Percentiles rank a stretch among this genome's conserved stretches.
Evolutionary conservation across 2,888 invertebrate species (phyloP).

Genomic region (Smittia aterrima): DNA sequence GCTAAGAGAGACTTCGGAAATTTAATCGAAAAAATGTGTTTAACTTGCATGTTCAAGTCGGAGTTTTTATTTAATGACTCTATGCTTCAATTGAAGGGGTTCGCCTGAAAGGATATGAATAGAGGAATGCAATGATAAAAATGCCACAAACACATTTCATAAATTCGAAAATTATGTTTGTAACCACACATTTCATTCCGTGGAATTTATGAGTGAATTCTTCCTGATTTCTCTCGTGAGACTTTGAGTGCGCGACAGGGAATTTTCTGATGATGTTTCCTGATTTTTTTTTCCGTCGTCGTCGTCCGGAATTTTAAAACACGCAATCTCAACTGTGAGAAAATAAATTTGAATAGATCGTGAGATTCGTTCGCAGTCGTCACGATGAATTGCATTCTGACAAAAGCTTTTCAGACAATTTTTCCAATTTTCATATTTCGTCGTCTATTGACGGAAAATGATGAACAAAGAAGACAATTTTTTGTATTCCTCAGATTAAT

Average conservation of each 20-base stretch:
- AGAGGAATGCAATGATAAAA: conserved; percentile 14
- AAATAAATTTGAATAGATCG: conserved; percentile 10
- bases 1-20: not conserved
- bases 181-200: conserved; percentile 2
- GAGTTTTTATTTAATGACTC: conserved; percentile 29
- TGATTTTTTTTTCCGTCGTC: conserved; percentile 4
- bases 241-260: conserved; percentile 11
- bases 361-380: not conserved
- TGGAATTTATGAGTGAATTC: conserved; percentile 24
- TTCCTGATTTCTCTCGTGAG: conserved; percentile 39
- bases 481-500: not conserved
- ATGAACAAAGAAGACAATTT: not conserved
- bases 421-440: conserved; percentile 30
- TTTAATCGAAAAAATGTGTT: conserved; percentile 24
- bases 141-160: conserved; percentile 26
- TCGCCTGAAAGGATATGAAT: conserved; percentile 22
- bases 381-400: conserved; percentile 6
- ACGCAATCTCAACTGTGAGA: conserved; percentile 35
- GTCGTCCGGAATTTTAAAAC: conserved; percentile 4
- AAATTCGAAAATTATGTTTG: conserved; percentile 30
- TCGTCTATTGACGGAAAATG: not conserved
- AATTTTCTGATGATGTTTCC: not conserved
- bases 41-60: not conserved
- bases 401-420: conserved; percentile 17
- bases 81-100: conserved; percentile 40